phyloP scores from a whole-genome alignment of 2,797 vertebrate genomes.

The Zenarchopterus dispar region DNA sequence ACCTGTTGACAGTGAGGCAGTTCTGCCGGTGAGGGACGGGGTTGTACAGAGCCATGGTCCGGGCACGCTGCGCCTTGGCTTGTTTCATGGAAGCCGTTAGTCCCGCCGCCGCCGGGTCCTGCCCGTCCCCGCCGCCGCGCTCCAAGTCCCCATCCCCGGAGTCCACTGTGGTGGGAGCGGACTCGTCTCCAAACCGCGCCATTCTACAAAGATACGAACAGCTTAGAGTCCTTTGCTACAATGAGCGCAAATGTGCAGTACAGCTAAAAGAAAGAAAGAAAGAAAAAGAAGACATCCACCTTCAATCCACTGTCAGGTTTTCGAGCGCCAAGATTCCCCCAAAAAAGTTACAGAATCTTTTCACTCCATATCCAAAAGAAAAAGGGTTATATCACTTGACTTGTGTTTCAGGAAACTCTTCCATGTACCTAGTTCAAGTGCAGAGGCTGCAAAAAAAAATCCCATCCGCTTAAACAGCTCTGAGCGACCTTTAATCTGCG shows the following conservation, averaged over 20 bases:
- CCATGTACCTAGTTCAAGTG: slow-evolving; percentile 40
- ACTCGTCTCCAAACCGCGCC: slow-evolving; percentile 95
- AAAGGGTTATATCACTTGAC: slow-evolving; percentile 25
- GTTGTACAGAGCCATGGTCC: slow-evolving; percentile 99
- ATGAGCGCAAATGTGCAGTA: slow-evolving; percentile 13
- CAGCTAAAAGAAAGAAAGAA: background rate
- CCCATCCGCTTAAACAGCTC: slow-evolving; percentile 59
- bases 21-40: slow-evolving; percentile 95
- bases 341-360: slow-evolving; percentile 62
- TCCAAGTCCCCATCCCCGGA: slow-evolving; percentile 89
- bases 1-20: slow-evolving; percentile 99
- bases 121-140: slow-evolving; percentile 85
- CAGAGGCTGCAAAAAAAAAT: slow-evolving; percentile 24
- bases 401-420: slow-evolving; percentile 28
- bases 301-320: slow-evolving; percentile 68
- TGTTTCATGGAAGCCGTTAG: slow-evolving; percentile 91
- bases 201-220: slow-evolving; percentile 86
- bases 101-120: slow-evolving; percentile 84
- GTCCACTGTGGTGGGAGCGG: slow-evolving; percentile 86
- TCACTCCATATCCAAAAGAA: slow-evolving; percentile 62
- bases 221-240: slow-evolving; percentile 44
- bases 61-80: slow-evolving; percentile 95
- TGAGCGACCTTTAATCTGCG: slow-evolving; percentile 54
- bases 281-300: slow-evolving; percentile 51
- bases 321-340: slow-evolving; percentile 43